Base-by-base conservation (phyloP, 1,140 invertebrate species). In the Mactra quadrangularis region DNA sequence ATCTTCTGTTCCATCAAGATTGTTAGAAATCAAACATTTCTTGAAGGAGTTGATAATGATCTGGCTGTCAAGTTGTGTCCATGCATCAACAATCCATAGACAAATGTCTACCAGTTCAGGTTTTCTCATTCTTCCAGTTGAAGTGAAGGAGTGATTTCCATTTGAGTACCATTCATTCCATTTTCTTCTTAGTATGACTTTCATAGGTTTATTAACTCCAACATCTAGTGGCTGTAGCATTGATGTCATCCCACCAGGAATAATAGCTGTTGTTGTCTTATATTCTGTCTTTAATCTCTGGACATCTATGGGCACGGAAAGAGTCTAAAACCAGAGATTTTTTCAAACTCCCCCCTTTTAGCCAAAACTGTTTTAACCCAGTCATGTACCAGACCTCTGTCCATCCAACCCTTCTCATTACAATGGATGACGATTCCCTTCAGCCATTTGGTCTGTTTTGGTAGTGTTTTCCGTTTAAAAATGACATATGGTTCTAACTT, bases 401-500 rank as follows among this genome's bases (percentile, higher is more conserved):
- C 50, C 50, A 53, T 53, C 50, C 50, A 53, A n/a, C 50, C 50
- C 25, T 53, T 53, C 50, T 53, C 50, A 4, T 53, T n/a, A 22
- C 50, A 60, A 15, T 29, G 57, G 3, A 29, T 15, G 13, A 13
- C 3, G 25, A 60, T 29, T 4, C 57, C 25, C 6, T 53, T 53
- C 19, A 22, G 52, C 50, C 50, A 53, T n/a, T 53, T 53, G 50
- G 25, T 53, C 25, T 22, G 17, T n/a, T 76, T 71, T 53, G 74
- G 84, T 38, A 86, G 57, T 22, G 47, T 83, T 45, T 88, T 88
- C n/a, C 86, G 45, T 62, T 89, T 91, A 35, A 92, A 92, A 25
- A 92, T 87, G 11, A 92, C 70, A 76, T 86, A 90, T 0, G 86
- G 87, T n/a, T n/a, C n/a, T n/a, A n/a, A n/a, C n/a, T n/a, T n/a